Percentiles rank a stretch among this genome's conserved stretches.
phyloP scores from a whole-genome alignment of 30 jellyfish, hydroid and myxozoan species.

The Aurelia coerulea region DNA sequence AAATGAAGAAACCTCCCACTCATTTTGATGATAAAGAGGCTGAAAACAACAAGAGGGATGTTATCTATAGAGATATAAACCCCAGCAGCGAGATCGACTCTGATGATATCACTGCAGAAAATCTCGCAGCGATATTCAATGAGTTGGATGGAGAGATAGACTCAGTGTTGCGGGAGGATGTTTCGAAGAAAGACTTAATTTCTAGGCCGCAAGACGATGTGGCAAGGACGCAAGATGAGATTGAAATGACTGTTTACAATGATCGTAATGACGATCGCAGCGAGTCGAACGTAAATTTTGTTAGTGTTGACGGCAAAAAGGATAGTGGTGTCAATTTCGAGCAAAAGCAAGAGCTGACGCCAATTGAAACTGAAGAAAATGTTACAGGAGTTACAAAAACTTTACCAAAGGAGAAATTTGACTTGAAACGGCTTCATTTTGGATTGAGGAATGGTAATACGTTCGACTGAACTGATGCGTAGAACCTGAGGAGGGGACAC shows the following conservation, averaged over 20 bases:
- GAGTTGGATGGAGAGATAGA: slow-evolving; percentile 65
- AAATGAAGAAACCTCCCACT: slow-evolving; percentile 10
- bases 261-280: slow-evolving; percentile 1
- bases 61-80: slow-evolving; percentile 22
- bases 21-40: slow-evolving; percentile 5
- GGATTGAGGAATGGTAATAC: slow-evolving; percentile 72
- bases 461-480: slow-evolving; percentile 19
- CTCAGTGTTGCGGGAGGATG: slow-evolving; percentile 16
- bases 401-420: slow-evolving; percentile 12
- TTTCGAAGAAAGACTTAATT: slow-evolving; percentile 50
- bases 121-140: slow-evolving; percentile 73
- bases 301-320: slow-evolving; percentile 8
- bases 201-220: slow-evolving; percentile 21
- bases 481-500: too few species aligned
- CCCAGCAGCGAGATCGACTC: slow-evolving; percentile 54
- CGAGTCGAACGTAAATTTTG: slow-evolving; percentile 15
- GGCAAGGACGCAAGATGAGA: slow-evolving; percentile 30
- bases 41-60: slow-evolving; percentile 38
- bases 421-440: slow-evolving; percentile 52
- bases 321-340: slow-evolving; percentile 46
- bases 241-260: slow-evolving; percentile 62
- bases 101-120: slow-evolving; percentile 76
- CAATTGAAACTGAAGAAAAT: slow-evolving; percentile 11
- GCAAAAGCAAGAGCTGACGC: slow-evolving; percentile 21
- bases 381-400: background rate